Percentiles rank a stretch among this genome's conserved stretches.
Conservation (phyloP, 2,797 vertebrate species). For the Microctenopoma stevenorrisi region DNA sequence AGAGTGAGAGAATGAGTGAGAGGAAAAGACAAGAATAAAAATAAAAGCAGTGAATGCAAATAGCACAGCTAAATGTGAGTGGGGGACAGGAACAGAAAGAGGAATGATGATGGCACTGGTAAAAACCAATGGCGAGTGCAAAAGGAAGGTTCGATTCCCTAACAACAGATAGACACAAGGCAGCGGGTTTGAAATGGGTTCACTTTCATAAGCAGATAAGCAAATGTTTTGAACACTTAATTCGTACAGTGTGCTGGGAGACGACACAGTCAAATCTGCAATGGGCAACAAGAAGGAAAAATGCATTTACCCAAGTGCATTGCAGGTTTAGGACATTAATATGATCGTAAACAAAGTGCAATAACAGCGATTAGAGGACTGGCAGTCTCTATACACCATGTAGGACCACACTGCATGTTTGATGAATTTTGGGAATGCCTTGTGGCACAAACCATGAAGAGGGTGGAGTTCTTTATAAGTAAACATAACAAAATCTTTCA, state of each 20-base stretch:
- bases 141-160: constrained; percentile 34
- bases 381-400: neutral
- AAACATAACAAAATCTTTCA: constrained; percentile 29
- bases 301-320: constrained; percentile 4
- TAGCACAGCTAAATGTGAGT: constrained; percentile 60
- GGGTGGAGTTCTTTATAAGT: constrained; percentile 17
- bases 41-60: constrained; percentile 67
- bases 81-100: constrained; percentile 60
- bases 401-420: neutral
- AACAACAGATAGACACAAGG: constrained; percentile 72
- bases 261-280: constrained; percentile 9
- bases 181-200: constrained; percentile 39
- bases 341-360: constrained; percentile 8
- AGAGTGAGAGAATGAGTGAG: constrained; percentile 94
- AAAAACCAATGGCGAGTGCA: constrained; percentile 45
- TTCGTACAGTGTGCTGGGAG: neutral
- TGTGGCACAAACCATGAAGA: constrained; percentile 40
- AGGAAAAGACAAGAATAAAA: constrained; percentile 81
- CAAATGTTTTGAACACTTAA: constrained; percentile 1
- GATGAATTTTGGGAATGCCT: constrained; percentile 28
- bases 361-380: constrained; percentile 5
- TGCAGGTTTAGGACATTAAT: constrained; percentile 9
- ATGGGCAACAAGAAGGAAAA: constrained; percentile 18
- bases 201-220: neutral
- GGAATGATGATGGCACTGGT: constrained; percentile 52